These are phyloP conservation scores for Sorex fumeus DNA, from an alignment of 2,113 vertebrate genomes.

Conservation along the genomic window DNA sequence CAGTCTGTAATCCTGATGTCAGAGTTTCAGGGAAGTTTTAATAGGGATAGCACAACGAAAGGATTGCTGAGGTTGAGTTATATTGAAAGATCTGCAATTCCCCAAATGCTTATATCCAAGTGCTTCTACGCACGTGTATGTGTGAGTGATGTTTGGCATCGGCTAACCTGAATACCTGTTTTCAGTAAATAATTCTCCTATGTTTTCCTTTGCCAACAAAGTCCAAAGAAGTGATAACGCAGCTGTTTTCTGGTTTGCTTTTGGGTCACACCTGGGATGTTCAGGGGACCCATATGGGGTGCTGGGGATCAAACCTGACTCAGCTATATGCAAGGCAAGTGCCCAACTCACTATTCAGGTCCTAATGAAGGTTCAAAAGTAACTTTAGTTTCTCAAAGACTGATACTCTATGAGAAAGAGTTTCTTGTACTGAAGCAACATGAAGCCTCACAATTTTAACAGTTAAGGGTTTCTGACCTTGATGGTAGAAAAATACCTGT, in stretches of 20 bases:
- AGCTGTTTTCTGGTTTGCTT: not conserved
- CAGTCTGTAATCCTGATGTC: not conserved
- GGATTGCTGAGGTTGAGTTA: not conserved
- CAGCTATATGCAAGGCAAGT: too few relatives aligned
- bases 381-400: conserved; percentile 7
- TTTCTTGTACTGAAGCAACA: not conserved
- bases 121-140: not conserved
- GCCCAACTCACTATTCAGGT: too few relatives aligned
- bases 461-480: not conserved
- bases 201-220: conserved; percentile 24
- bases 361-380: conserved; percentile 41
- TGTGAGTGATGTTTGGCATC: not conserved
- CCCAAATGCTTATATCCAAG: not conserved
- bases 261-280: too few relatives aligned
- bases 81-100: not conserved
- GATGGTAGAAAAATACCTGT: not conserved
- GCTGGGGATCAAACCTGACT: too few relatives aligned
- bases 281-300: too few relatives aligned
- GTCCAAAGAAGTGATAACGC: not conserved
- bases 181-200: conserved; percentile 15
- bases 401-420: conserved; percentile 31
- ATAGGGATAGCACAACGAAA: not conserved
- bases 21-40: conserved; percentile 17
- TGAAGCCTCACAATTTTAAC: not conserved
- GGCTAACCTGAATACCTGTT: not conserved